Base-by-base conservation (phyloP, 1,140 invertebrate genomes). In the Elysia chlorotica region DNA sequence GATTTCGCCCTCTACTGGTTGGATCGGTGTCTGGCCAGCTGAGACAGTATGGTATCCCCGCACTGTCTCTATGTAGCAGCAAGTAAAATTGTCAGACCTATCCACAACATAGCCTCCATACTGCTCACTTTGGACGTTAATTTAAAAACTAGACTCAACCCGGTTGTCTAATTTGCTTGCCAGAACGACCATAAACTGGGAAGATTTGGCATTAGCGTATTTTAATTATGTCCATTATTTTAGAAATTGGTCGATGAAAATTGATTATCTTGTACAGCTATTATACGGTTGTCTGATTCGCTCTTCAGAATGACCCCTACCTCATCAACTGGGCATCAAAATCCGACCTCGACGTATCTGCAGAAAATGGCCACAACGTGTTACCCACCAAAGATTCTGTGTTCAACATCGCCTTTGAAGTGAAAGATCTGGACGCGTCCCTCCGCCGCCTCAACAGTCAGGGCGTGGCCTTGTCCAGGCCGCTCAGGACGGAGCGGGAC, bases 371-470 rank as follows among this genome's bases (percentile, higher is more conserved):
- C n/a, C n/a, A n/a, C n/a, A n/a, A n/a, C n/a, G n/a, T n/a, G n/a
- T 28, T 62, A 65, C 62, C 35, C 37, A 48, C 19, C 6, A 69
- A 76, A 35, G 87, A 89, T 73, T 85, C 89, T 21, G 89, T 90
- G 0, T 88, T 88, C 66, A 89, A 90, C 75, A 79, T 89, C 1
- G 88, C 89, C 28, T 75, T 90, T n/a, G 79, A 84, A 71, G 88
- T 90, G 0, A 85, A 84, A 71, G 78, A 89, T 78, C 78, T 90
- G 0, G 70, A 81, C 33, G 19, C 31, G 10, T 78, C 79, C 53
- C 73, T 87, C 1, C 71, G 85, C 5, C 78, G 75, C 25, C 72
- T 88, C 14, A 35, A 62, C 14, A 71, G 76, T 33, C 69, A 73
- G 63, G 84, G 84, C 5, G 83, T 77, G 0, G 41, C 69, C 35